These are phyloP conservation scores for Agriopis leucophaearia DNA, from an alignment of 2,888 invertebrate species.

Conservation along the genomic window DNA sequence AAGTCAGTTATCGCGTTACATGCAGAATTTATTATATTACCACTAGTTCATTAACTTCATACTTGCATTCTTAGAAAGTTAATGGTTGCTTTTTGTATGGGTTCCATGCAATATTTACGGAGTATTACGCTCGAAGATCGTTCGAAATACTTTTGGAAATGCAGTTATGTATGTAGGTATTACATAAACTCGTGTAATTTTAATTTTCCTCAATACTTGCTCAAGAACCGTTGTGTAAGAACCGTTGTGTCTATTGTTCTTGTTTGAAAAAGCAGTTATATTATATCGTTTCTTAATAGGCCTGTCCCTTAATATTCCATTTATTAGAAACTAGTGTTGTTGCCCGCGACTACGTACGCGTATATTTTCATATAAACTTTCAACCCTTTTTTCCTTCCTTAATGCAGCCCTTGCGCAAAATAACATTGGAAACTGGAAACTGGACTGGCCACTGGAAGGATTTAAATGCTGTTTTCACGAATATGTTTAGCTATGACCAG, in stretches of 20 bases:
- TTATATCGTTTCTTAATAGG: conserved; percentile 1
- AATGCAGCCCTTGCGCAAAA: too few relatives aligned
- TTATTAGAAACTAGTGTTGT: too few relatives aligned
- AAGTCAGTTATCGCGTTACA: not conserved
- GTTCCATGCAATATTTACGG: conserved; percentile 12
- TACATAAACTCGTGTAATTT: conserved; percentile 1
- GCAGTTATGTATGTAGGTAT: conserved; percentile 1
- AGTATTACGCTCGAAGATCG: conserved; percentile 8
- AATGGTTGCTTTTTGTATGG: conserved; percentile 17
- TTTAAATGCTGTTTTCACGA: too few relatives aligned
- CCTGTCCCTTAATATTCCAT: too few relatives aligned
- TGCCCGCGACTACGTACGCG: too few relatives aligned
- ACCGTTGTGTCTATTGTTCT: conserved; percentile 1
- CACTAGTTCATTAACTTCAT: conserved; percentile 23
- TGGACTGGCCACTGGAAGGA: too few relatives aligned
- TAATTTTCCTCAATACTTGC: not conserved
- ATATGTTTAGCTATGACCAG: too few relatives aligned
- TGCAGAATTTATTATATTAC: conserved; percentile 1
- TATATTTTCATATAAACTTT: too few relatives aligned
- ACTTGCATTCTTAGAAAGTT: conserved; percentile 31
- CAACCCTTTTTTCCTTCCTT: too few relatives aligned
- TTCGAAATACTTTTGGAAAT: conserved; percentile 1
- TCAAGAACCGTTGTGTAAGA: not conserved
- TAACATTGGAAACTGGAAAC: too few relatives aligned
- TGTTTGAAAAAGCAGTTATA: conserved; percentile 1